A percentile compares a stretch with the other conserved stretches of the same genome.
phyloP scores from a whole-genome alignment of 2,888 invertebrate genomes.

The Ischnus inquisitorius region DNA sequence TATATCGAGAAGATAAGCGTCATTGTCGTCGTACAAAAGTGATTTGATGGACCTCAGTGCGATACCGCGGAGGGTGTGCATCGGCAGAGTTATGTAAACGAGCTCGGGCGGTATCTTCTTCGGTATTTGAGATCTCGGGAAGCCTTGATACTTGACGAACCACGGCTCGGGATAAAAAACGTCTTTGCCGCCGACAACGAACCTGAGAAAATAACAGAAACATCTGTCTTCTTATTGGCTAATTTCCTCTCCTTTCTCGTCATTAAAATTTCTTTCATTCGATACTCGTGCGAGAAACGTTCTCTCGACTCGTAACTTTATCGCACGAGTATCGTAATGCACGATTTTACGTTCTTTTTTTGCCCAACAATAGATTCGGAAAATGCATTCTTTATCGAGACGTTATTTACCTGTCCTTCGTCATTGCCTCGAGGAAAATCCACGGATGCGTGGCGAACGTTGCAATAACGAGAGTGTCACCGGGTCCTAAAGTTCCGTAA shows the following conservation, averaged over 20 bases:
- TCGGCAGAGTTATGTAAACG: slow-evolving; percentile 78
- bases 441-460: slow-evolving; percentile 94
- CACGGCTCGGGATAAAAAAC: slow-evolving; percentile 80
- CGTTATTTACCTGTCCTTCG: slow-evolving; percentile 87
- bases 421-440: slow-evolving; percentile 91
- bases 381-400: background rate
- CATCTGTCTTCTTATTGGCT: background rate
- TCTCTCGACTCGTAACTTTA: no score
- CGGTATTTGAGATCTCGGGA: slow-evolving; percentile 65
- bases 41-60: slow-evolving; percentile 77
- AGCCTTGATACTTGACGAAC: slow-evolving; percentile 71
- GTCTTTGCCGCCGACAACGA: slow-evolving; percentile 75
- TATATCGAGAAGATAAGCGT: slow-evolving; percentile 80
- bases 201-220: slow-evolving; percentile 73
- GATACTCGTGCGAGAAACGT: no score
- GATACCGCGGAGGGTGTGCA: slow-evolving; percentile 78
- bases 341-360: background rate
- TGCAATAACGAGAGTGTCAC: slow-evolving; percentile 88
- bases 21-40: slow-evolving; percentile 73
- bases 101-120: slow-evolving; percentile 71
- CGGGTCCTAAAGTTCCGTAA: slow-evolving; percentile 88
- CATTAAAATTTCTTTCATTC: no score
- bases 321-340: no score
- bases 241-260: background rate
- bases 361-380: background rate